These are phyloP conservation scores for Stichopus chloronotus DNA, from an alignment of 35 echinoderm and acorn worm genomes.

Conservation along the genomic window DNA sequence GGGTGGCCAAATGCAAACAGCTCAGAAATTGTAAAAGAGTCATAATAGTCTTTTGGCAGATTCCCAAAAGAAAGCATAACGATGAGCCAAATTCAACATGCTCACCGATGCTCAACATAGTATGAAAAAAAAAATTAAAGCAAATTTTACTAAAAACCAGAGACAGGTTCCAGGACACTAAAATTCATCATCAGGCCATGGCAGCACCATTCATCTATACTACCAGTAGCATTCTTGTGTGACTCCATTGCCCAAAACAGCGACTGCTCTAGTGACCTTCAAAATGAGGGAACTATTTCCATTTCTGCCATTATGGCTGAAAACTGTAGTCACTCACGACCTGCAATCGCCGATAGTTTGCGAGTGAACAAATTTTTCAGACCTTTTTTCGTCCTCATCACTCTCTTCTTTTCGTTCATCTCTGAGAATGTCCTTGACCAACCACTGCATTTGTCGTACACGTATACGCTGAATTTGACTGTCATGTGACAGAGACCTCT, in stretches of 20 bases:
- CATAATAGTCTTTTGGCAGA: no score
- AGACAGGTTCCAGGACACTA: neutral
- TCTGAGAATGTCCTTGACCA: neutral
- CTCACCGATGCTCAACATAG: no score
- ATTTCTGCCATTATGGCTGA: neutral
- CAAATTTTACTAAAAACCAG: neutral
- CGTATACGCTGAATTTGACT: neutral
- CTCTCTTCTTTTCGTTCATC: neutral
- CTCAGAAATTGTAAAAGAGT: no score
- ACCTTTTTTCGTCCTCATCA: neutral
- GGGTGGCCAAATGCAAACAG: no score
- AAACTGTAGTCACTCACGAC: neutral
- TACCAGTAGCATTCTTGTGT: neutral
- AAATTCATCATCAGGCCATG: neutral
- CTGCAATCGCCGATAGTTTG: neutral
- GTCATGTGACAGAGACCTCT: neutral
- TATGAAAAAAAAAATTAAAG: neutral
- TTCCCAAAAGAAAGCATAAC: no score
- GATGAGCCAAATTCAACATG: no score
- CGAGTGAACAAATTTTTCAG: neutral
- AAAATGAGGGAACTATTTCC: neutral
- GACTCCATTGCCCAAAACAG: neutral
- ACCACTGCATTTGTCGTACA: neutral
- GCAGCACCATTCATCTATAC: neutral
- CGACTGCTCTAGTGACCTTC: neutral